Base-by-base conservation (phyloP, 2,113 vertebrate genomes). In the Pterocles burchelli region DNA sequence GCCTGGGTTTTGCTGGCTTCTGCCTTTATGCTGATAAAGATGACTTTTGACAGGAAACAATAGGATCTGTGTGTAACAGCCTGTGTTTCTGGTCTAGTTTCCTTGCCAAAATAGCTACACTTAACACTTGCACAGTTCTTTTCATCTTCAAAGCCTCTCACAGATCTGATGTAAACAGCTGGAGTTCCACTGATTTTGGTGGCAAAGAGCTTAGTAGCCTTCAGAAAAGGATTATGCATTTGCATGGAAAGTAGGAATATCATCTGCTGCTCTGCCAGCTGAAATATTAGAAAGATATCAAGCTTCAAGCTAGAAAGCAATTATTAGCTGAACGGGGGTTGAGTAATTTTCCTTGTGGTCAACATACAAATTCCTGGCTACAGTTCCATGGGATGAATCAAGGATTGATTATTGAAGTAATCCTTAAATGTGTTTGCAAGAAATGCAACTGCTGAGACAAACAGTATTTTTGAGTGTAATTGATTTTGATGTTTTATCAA, bases 91-190 rank as follows among this genome's bases (percentile, higher is more conserved):
- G 67, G 78, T 70, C 71, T 87, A 4, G 72, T 49, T 83, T 73
- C 80, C 36, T 33, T 95, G 93, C 93, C 93, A 97, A 93, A 93
- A 93, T 66, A 96, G 90, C 94, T 88, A 24, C 87, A 52, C 91
- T 95, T 85, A 88, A 43, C 87, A 73, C 85, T 95, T 92, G 63
- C 82, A 62, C 52, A 57, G 55, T 31, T 38, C 89, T 91, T 96
- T 94, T 95, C 43, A 96, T 97, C 95, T 97, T 97, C 96, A 97
- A 96, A 97, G 96, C 54, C 74, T 71, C 91, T 73, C 68, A 24
- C 36, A 84, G 75, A 83, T 68, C 38, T 6, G 0, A 70, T 73
- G 85, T 89, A 92, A 96, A 80, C 89, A 96, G 80, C 77, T 8
- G 0, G 58, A 78, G 72, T 88, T 93, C 76, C 90, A 76, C 85